phyloP scores from a whole-genome alignment of 2,888 invertebrate genomes.

The Branchellion lobata region DNA sequence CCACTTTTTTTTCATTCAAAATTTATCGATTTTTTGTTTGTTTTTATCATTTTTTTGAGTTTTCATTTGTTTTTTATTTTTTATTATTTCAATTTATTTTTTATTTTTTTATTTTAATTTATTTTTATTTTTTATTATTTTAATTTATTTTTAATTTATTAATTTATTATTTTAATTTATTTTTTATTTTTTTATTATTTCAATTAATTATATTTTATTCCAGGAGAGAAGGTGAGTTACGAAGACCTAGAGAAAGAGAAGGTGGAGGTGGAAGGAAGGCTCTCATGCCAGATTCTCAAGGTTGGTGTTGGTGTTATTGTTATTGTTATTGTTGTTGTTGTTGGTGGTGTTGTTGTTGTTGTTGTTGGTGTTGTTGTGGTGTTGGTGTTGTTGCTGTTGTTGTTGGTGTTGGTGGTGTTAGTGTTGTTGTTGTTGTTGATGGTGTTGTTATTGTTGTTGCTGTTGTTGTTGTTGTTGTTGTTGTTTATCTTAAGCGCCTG shows the following conservation, averaged over 20 bases:
- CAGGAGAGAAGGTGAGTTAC: background rate
- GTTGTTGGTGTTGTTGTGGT: background rate
- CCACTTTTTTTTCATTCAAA: no score
- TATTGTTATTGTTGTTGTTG: background rate
- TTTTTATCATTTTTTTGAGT: no score
- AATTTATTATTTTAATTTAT: no score
- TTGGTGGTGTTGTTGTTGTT: background rate
- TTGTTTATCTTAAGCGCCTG: no score
- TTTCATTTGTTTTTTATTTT: no score
- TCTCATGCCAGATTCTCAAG: background rate
- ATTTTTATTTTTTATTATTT: no score
- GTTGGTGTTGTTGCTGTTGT: background rate
- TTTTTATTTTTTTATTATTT: no score
- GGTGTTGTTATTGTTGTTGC: background rate
- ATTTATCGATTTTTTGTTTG: no score
- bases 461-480: background rate
- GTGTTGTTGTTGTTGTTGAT: background rate
- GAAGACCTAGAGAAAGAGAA: background rate
- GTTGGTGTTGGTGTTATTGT: background rate
- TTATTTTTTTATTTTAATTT: no score
- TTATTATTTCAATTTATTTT: no score
- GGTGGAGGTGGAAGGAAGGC: background rate
- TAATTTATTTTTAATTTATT: no score
- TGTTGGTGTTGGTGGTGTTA: background rate
- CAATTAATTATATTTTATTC: no score